Evolutionary conservation across 2,888 invertebrate genomes (phyloP), one percentile per base, ranked within the genome.

Genomic region (Hetaerina titia): DNA sequence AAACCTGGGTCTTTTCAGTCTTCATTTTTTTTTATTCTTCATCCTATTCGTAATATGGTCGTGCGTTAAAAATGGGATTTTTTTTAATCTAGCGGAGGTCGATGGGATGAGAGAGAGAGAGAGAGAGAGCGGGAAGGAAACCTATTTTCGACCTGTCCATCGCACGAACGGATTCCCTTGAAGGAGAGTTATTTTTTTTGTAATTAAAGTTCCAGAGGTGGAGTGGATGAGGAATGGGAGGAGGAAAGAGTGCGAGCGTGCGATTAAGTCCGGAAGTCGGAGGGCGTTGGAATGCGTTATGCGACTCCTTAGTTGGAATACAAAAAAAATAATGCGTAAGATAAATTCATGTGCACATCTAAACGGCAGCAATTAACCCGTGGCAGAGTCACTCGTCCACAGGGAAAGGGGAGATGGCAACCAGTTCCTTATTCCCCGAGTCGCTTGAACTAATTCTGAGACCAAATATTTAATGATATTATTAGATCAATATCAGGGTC

Each of bases 1-100:
- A 45, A 45, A 45, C 45, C 45, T 45, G 45, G 45, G 45, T 4
- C 45, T 45, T 45, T 45, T 4, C 45, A 45, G 45, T 45, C 45
- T 45, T 2, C 45, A 45, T 31, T 11, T 31, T 25, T 74, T 25
- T 25, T 74, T 22, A 69, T 69, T 19, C 22, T 69, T 69, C n/a
- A 15, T 63, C 81, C 60, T 31, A 25, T 31, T 81, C 81, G 13
- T 81, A 81, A 22, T 81, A 31, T 2, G 81, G 81, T 25, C 81
- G 81, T 81, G 81, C 81, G 81, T 81, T 81, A 81, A 81, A 81
- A 81, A 81, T 81, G 81, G 81, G 81, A 31, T 81, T 81, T 69
- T 69, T 69, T 81, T 13, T 13, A 31, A 31, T 25, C 25, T 81
- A 11, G n/a, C 8, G 81, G 15, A 25, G 74, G 74, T 74, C 74